Conservation (phyloP, 2,797 vertebrate genomes). For the Intellagama lesueurii region DNA sequence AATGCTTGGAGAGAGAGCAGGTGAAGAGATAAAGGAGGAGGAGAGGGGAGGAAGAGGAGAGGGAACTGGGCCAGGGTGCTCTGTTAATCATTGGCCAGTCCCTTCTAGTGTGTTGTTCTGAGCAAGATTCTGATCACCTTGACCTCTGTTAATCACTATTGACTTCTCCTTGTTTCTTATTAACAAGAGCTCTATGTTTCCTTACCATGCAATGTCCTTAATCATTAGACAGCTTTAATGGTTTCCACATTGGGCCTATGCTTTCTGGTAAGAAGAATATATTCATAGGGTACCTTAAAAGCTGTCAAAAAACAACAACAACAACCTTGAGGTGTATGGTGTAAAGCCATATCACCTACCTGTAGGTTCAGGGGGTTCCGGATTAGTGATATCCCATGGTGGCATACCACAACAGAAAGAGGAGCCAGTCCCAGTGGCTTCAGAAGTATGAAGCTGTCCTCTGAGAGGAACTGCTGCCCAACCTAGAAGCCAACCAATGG, state of each 20-base stretch:
- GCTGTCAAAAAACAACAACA: neutral
- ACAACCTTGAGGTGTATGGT: neutral
- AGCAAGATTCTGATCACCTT: neutral
- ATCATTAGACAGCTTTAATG: neutral
- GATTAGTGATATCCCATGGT: neutral
- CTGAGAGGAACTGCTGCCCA: too few species aligned
- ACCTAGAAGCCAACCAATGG: too few species aligned
- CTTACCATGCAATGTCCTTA: neutral
- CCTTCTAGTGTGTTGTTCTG: neutral
- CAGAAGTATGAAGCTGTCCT: too few species aligned
- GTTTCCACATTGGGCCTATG: neutral
- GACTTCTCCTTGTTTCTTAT: neutral
- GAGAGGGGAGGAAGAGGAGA: neutral
- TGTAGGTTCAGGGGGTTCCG: neutral
- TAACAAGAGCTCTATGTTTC: neutral
- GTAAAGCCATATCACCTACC: neutral
- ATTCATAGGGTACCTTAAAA: neutral
- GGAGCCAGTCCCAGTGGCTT: too few species aligned
- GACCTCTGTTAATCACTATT: neutral
- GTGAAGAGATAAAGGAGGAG: neutral
- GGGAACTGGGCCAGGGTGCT: neutral
- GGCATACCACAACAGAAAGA: neutral
- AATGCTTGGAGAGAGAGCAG: neutral
- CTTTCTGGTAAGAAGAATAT: neutral
- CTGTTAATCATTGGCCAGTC: neutral